Evolutionary conservation across 2,113 vertebrate genomes (phyloP).

Genomic region (Hemiscyllium ocellatum): DNA sequence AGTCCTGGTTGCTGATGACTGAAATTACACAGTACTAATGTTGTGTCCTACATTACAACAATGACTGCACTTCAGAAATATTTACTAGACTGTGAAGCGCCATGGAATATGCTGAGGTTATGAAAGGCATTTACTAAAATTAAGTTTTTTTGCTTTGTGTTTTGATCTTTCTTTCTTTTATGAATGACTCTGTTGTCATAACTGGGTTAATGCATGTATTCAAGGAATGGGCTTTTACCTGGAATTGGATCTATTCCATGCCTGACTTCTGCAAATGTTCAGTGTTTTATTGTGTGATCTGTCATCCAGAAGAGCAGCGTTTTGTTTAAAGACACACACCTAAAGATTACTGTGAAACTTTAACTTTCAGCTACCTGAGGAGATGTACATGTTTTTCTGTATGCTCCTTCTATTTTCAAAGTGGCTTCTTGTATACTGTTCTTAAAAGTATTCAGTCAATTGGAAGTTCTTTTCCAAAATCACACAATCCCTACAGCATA

Average conservation of each 20-base stretch:
- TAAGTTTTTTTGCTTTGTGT: neutral
- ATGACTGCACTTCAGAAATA: neutral
- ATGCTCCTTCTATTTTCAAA: neutral
- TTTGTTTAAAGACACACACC: no score
- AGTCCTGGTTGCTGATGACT: neutral
- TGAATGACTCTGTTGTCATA: neutral
- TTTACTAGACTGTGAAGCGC: neutral
- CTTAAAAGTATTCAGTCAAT: neutral
- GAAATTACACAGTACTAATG: neutral
- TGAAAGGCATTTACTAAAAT: neutral
- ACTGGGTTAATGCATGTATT: neutral
- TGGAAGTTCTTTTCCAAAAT: no score
- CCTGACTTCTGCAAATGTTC: neutral
- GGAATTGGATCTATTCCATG: neutral
- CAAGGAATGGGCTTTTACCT: neutral
- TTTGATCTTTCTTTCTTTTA: neutral
- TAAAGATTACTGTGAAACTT: neutral
- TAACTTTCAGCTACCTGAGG: neutral
- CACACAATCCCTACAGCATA: no score
- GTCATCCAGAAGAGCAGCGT: neutral
- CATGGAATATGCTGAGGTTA: neutral
- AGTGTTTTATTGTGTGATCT: neutral
- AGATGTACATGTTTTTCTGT: neutral
- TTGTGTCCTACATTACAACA: neutral
- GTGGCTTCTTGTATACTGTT: neutral